Percentiles rank a stretch among this genome's conserved stretches.
These are phyloP conservation scores for Drosophila picticornis DNA, from an alignment of 2,888 invertebrate genomes.

Conservation along the genomic window DNA sequence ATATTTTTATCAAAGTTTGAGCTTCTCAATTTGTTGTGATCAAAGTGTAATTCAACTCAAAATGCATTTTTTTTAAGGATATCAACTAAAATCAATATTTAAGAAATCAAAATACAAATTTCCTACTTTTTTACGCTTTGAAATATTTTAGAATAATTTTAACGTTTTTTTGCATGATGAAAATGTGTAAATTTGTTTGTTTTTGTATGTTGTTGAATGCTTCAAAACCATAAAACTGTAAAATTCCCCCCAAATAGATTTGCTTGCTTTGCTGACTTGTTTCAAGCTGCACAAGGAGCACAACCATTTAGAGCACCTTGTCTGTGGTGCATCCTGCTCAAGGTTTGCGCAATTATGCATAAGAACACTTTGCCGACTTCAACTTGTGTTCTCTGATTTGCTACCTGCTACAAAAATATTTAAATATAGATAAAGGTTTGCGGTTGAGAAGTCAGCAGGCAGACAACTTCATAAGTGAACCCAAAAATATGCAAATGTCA, in stretches of 20 bases:
- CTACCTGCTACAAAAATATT: constrained; percentile 37
- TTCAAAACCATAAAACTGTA: not conserved
- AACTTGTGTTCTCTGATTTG: not conserved
- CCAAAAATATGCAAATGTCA: constrained; percentile 57
- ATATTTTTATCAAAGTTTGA: not conserved
- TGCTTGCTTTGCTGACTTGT: constrained; percentile 7
- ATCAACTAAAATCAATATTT: not conserved
- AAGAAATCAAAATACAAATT: not conserved
- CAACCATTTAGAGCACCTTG: not conserved
- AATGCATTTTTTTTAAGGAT: not conserved
- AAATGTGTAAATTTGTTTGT: too few relatives aligned
- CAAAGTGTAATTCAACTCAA: not conserved
- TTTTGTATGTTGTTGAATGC: too few relatives aligned
- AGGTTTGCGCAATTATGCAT: constrained; percentile 29
- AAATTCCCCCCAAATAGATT: constrained; percentile 4
- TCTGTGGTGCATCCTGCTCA: constrained; percentile 1
- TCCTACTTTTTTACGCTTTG: accelerated
- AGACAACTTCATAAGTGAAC: constrained; percentile 51
- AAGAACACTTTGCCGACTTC: not conserved
- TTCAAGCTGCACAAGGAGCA: not conserved
- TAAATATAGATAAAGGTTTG: constrained; percentile 22
- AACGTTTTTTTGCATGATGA: not conserved
- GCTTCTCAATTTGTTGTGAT: not conserved
- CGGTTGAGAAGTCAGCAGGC: constrained; percentile 65
- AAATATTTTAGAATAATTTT: not conserved